Evolutionary conservation across 2,888 invertebrate species (phyloP).

Genomic region (Boloria euphrosyne): DNA sequence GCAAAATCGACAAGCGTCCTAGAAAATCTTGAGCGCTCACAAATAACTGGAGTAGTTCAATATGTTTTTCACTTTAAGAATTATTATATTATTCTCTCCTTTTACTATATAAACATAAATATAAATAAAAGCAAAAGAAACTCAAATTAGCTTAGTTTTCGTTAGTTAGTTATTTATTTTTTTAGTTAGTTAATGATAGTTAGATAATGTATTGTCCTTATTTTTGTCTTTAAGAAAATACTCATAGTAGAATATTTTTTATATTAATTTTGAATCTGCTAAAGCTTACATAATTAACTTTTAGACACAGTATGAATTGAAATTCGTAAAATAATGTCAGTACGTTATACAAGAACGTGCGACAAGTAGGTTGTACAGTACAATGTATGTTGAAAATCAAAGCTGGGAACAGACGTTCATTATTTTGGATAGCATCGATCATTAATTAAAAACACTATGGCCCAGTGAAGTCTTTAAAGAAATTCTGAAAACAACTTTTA

Average conservation of each 20-base stretch:
- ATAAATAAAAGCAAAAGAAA: neutral
- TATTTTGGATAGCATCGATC: conserved; percentile 55
- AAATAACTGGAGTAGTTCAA: conserved; percentile 9
- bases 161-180: no score
- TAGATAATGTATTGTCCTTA: no score
- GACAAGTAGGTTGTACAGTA: neutral
- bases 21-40: conserved; percentile 11
- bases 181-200: no score
- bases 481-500: neutral
- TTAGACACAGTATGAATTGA: no score
- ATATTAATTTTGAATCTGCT: no score
- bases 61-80: neutral
- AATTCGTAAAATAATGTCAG: no score
- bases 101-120: neutral
- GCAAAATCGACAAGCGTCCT: conserved; percentile 17
- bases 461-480: conserved; percentile 44
- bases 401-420: conserved; percentile 47
- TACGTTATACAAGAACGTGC: no score
- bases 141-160: no score
- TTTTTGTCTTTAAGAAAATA: no score
- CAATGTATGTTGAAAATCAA: conserved; percentile 1
- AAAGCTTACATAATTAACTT: no score
- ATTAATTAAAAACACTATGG: conserved; percentile 72
- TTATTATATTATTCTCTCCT: neutral
- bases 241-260: no score